These are phyloP conservation scores for Champsocephalus esox DNA, from an alignment of 2,797 vertebrate genomes.

Conservation along the genomic window DNA sequence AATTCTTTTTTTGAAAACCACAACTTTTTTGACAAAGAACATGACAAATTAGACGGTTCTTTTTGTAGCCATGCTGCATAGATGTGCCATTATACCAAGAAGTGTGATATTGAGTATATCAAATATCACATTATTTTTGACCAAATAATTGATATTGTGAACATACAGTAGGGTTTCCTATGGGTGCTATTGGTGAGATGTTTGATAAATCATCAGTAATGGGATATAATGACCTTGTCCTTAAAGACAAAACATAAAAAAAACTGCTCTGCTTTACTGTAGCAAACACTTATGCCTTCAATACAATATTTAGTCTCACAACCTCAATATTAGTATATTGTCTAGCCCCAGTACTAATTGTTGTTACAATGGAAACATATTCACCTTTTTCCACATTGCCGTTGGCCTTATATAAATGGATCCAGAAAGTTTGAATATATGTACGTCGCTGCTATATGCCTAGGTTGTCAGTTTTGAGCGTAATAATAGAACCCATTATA, in stretches of 20 bases:
- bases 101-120: too few relatives aligned
- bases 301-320: too few relatives aligned
- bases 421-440: slow-evolving; percentile 29
- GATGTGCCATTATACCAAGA: neutral
- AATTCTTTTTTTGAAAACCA: neutral
- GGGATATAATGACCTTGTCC: too few relatives aligned
- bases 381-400: neutral
- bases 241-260: too few relatives aligned
- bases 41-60: neutral
- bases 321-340: too few relatives aligned
- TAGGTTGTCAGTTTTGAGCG: slow-evolving; percentile 66
- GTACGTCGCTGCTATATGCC: slow-evolving; percentile 22
- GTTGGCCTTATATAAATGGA: slow-evolving; percentile 14
- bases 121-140: too few relatives aligned
- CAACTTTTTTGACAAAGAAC: neutral
- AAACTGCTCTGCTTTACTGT: too few relatives aligned
- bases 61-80: neutral
- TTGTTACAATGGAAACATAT: neutral
- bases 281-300: too few relatives aligned
- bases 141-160: too few relatives aligned
- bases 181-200: too few relatives aligned
- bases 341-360: neutral
- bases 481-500: slow-evolving; percentile 77
- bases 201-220: too few relatives aligned
- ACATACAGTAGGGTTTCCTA: too few relatives aligned